Evolutionary conservation across 2,797 vertebrate species (phyloP).

Genomic region (Gymnopithys bicolor): DNA sequence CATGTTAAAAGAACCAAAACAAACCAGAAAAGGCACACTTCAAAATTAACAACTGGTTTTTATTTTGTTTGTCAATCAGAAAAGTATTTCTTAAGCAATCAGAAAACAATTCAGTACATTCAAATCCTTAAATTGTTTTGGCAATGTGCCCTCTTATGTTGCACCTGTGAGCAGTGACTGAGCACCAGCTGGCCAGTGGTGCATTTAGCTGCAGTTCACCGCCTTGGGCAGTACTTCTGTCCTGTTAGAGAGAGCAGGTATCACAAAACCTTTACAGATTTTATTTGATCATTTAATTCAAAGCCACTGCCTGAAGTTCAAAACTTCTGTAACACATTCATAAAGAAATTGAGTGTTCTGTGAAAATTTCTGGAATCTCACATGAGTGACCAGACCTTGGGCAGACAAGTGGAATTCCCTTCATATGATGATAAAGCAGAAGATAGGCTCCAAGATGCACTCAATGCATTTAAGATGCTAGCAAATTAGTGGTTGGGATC

Average conservation of each 20-base stretch:
- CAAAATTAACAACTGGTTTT: not conserved
- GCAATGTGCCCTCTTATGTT: not conserved
- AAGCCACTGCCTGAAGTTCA: not conserved
- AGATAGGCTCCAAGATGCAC: not conserved
- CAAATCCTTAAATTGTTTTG: not conserved
- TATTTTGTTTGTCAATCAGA: not conserved
- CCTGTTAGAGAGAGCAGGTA: not conserved
- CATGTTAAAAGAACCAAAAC: not conserved
- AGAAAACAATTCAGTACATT: not conserved
- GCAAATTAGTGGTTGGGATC: not conserved
- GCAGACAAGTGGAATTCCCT: not conserved
- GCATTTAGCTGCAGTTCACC: rapidly evolving
- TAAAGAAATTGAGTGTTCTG: not conserved
- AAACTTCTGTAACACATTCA: not conserved
- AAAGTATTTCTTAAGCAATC: not conserved
- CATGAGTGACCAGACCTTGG: not conserved
- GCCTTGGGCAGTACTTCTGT: not conserved
- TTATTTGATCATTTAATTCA: not conserved
- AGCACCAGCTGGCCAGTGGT: not conserved
- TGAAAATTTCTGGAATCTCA: not conserved
- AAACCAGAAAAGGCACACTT: not conserved
- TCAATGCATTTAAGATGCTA: not conserved
- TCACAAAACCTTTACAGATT: not conserved
- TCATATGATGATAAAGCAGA: not conserved
- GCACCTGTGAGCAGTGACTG: not conserved